A percentile compares a stretch with the other conserved stretches of the same genome.
Evolutionary conservation across 30 jellyfish, hydroid and myxozoan species (phyloP).

Genomic region (Aurelia sp.): DNA sequence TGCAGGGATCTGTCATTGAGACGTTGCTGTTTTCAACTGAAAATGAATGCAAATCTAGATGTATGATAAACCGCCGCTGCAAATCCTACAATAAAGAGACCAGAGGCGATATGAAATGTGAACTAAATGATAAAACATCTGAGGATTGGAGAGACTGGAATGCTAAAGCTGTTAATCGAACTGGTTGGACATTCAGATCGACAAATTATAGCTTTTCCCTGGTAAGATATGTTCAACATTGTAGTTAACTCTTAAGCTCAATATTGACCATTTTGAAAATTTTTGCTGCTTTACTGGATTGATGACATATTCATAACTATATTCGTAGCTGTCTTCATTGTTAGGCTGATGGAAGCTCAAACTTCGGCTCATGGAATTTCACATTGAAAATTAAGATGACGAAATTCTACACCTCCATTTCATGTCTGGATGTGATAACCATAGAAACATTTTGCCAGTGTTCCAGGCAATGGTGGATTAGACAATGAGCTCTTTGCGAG

Average conservation of each 20-base stretch:
- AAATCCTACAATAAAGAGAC: neutral
- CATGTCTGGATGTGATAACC: no score
- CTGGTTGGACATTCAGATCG: conserved; percentile 3
- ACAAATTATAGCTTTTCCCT: neutral
- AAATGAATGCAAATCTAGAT: neutral
- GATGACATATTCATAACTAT: no score
- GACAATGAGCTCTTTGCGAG: no score
- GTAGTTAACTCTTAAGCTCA: neutral
- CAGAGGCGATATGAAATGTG: neutral
- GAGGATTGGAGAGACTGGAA: neutral
- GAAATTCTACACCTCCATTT: no score
- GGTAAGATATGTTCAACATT: neutral
- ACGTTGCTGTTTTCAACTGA: neutral
- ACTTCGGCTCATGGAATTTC: no score
- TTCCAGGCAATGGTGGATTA: no score
- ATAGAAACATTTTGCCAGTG: no score
- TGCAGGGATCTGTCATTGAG: conserved; percentile 22
- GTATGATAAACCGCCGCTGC: neutral
- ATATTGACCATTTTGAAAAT: no score
- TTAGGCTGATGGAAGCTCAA: no score
- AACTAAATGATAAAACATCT: neutral
- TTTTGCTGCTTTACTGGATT: no score
- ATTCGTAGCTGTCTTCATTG: no score
- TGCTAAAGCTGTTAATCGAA: neutral
- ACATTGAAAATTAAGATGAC: no score